These are phyloP conservation scores for Mormyrus hasselquistii DNA, from an alignment of 2,797 vertebrate species.

Conservation along the genomic window DNA sequence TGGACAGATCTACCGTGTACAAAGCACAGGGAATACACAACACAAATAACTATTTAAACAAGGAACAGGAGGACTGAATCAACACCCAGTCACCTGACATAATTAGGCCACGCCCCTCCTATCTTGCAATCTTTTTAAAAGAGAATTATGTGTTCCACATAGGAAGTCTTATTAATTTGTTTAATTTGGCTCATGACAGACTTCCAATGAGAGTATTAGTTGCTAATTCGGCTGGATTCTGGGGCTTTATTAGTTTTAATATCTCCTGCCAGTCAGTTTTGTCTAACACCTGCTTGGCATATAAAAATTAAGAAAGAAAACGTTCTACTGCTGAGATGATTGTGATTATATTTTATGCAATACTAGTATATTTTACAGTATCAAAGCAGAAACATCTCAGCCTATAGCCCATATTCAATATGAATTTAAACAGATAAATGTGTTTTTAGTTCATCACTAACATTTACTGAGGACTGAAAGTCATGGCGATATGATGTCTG, in stretches of 20 bases:
- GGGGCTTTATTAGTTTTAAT: background rate
- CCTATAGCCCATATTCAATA: background rate
- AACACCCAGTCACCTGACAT: background rate
- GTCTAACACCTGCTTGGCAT: background rate
- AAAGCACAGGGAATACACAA: background rate
- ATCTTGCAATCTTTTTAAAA: background rate
- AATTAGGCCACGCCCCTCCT: background rate
- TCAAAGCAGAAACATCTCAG: background rate
- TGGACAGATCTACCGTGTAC: background rate
- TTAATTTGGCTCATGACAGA: constrained; percentile 3
- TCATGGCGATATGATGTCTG: background rate
- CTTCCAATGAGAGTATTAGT: constrained; percentile 9
- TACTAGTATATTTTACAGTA: background rate
- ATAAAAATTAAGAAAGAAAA: background rate
- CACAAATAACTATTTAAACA: background rate
- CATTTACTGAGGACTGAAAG: background rate
- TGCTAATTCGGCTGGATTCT: background rate
- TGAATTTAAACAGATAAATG: background rate
- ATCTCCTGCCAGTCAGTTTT: background rate
- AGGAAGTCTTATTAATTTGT: background rate
- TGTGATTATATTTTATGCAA: background rate
- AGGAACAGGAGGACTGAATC: background rate
- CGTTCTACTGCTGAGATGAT: background rate
- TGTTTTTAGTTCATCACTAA: background rate
- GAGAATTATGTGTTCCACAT: background rate